These are phyloP conservation scores for Panurus biarmicus DNA, from an alignment of 2,113 vertebrate genomes.

Conservation along the genomic window DNA sequence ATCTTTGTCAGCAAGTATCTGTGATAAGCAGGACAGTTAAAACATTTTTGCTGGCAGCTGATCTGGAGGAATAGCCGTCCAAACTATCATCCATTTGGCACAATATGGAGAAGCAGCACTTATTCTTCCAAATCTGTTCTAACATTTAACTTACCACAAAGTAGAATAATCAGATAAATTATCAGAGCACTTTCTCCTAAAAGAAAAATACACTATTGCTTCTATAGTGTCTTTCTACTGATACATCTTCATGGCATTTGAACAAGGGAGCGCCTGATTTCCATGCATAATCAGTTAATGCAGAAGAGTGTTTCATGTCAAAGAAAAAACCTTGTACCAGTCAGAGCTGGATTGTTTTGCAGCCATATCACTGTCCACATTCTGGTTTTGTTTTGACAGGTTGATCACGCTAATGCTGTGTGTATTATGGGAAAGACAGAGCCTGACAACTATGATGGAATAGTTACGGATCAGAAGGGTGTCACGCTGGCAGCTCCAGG, in stretches of 20 bases:
- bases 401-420: slow-evolving; percentile 78
- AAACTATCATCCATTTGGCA: background rate
- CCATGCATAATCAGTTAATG: background rate
- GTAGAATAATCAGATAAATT: background rate
- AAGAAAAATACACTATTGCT: background rate
- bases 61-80: background rate
- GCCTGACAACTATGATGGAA: slow-evolving; percentile 84
- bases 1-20: background rate
- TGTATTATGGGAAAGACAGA: slow-evolving; percentile 79
- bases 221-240: background rate
- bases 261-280: background rate
- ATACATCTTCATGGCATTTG: background rate
- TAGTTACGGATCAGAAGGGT: slow-evolving; percentile 78
- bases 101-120: background rate
- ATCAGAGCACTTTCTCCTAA: background rate
- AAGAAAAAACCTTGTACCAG: background rate
- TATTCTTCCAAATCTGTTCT: background rate
- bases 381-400: slow-evolving; percentile 60
- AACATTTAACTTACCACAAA: background rate
- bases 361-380: background rate
- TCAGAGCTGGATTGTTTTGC: background rate
- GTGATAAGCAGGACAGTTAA: background rate
- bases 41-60: background rate
- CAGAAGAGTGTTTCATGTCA: background rate
- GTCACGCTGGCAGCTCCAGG: slow-evolving; percentile 84